Evolutionary conservation across 2,888 invertebrate species (phyloP), one percentile per base, ranked within the genome.

Genomic region (Mesorhabditis belari): DNA sequence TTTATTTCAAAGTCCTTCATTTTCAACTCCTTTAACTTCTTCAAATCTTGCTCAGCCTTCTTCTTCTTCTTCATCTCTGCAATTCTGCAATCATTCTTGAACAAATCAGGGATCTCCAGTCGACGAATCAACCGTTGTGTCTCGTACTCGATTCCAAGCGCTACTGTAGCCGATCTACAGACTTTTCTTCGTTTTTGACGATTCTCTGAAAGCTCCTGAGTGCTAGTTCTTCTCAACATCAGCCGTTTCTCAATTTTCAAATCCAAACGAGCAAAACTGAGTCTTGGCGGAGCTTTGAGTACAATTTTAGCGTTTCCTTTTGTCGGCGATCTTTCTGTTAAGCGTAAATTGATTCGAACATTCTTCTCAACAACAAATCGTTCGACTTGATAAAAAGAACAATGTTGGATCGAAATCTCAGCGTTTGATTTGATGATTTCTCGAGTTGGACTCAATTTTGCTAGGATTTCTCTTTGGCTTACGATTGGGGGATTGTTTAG

Each of bases 331-430:
- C 73, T 25, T 57, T 72, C 73, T 2, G 78, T 78, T 51, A 78
- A 65, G 23, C 78, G 62, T 26, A 78, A 65, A 57, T 78, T 77
- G 52, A 76, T 69, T 6, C 76, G 61, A 23, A 77, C 70, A 35
- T 72, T 69, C 60, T 73, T 76, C 61, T 79, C 75, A 12, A 69
- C 68, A 23, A 68, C 55, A 5, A 61, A 60, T 9, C 67, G 63
- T 35, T 66, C 66, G 6, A 63, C 58, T 44, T 68, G 64, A 58
- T 75, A 78, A 63, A 77, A 78, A 60, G 72, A 72, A 65, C 75
- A 74, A 63, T 78, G 78, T 63, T 78, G 78, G 26, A 78, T 68
- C 28, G 75, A 77, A 35, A 78, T 74, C 60, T 79, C 74, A 5
- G 77, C 77, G 2, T 65, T 54, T 17, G 60, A 24, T 55, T n/a